Conservation (phyloP, 2,888 invertebrate genomes). For the Exephanes ischioxanthus region DNA sequence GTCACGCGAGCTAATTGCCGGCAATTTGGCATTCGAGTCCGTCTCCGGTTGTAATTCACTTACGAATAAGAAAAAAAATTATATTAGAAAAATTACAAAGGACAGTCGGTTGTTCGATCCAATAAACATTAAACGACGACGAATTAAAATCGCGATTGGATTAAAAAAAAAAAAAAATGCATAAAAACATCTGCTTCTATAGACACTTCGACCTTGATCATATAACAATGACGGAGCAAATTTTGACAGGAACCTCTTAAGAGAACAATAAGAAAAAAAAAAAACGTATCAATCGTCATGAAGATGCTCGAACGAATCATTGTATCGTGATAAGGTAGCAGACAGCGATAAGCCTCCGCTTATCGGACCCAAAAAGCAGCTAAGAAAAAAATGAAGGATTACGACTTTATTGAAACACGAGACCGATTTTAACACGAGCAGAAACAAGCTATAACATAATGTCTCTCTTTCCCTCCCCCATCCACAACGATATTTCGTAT, state of each 20-base stretch:
- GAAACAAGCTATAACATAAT: not conserved
- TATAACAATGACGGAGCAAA: not conserved
- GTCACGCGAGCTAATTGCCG: slow-evolving; percentile 59
- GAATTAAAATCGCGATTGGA: not conserved
- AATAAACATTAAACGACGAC: not conserved
- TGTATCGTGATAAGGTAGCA: slow-evolving; percentile 30
- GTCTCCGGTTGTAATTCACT: slow-evolving; percentile 23
- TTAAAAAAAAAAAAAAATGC: not conserved
- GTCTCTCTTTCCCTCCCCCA: not conserved
- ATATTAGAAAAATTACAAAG: not conserved
- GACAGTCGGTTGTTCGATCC: not conserved
- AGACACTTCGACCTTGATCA: not conserved
- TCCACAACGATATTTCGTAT: slow-evolving; percentile 8
- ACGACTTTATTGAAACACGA: not conserved
- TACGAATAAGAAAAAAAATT: slow-evolving; percentile 24
- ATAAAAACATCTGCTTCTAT: not conserved
- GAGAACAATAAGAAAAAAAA: not conserved
- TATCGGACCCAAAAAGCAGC: not conserved
- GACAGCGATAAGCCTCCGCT: not conserved
- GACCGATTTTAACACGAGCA: not conserved
- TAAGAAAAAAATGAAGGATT: slow-evolving; percentile 7
- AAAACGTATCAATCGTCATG: not conserved
- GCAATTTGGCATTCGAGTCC: slow-evolving; percentile 40
- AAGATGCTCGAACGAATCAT: slow-evolving; percentile 12
- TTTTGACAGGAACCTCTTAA: not conserved